phyloP scores from a whole-genome alignment of 2,797 vertebrate genomes.

The Oreochromis grahami region DNA sequence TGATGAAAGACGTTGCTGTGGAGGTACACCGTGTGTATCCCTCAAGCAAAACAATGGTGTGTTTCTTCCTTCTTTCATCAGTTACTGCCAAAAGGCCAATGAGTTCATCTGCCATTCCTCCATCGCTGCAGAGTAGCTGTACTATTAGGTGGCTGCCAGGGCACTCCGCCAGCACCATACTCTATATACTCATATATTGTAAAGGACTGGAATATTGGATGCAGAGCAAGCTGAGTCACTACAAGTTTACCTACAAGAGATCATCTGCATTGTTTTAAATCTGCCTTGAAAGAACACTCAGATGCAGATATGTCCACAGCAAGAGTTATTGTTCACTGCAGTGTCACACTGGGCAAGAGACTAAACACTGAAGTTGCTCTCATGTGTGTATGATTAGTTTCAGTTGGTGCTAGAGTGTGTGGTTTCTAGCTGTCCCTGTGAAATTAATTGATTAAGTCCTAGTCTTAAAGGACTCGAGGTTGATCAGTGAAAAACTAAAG shows the following conservation, averaged over 20 bases:
- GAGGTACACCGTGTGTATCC: constrained; percentile 19
- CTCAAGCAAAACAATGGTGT: constrained; percentile 40
- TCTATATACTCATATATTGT: constrained; percentile 25
- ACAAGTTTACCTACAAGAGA: background rate
- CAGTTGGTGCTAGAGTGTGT: background rate
- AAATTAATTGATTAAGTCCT: background rate
- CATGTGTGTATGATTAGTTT: background rate
- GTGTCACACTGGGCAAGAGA: background rate
- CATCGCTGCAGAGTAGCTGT: constrained; percentile 13
- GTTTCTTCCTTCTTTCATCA: background rate
- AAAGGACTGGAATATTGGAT: constrained; percentile 28
- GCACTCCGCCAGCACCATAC: background rate
- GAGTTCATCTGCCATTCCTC: constrained; percentile 31
- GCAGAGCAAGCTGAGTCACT: constrained; percentile 27
- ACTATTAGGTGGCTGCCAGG: constrained; percentile 5
- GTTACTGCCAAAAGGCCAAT: constrained; percentile 36
- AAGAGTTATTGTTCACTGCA: background rate
- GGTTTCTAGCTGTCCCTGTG: background rate
- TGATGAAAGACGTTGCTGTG: constrained; percentile 38
- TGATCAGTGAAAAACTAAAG: background rate
- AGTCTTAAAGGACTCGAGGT: background rate
- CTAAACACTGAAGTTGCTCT: background rate
- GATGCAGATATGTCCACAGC: background rate
- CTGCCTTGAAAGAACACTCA: background rate
- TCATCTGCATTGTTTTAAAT: background rate